A percentile compares a stretch with the other conserved stretches of the same genome.
phyloP scores from a whole-genome alignment of 1,140 invertebrate genomes.

The Drosophila tristis region DNA sequence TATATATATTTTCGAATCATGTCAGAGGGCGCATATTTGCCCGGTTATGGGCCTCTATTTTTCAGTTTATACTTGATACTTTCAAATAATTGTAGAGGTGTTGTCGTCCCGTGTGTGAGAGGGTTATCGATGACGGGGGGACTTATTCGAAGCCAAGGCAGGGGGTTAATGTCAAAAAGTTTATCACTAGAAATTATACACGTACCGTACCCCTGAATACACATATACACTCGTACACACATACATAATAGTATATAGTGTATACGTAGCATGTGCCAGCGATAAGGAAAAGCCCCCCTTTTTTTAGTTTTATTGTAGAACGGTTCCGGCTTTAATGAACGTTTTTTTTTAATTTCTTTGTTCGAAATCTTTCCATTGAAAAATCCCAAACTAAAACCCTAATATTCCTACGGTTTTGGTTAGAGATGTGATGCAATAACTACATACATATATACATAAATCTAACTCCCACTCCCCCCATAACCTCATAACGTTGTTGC shows the following conservation, averaged over 20 bases:
- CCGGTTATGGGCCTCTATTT: too few relatives aligned
- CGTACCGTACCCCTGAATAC: slow-evolving; percentile 7
- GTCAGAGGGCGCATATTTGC: too few relatives aligned
- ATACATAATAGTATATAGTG: slow-evolving; percentile 1
- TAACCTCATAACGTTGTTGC: too few relatives aligned
- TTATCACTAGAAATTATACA: slow-evolving; percentile 66
- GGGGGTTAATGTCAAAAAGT: slow-evolving; percentile 66
- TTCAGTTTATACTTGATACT: too few relatives aligned
- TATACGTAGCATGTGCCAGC: slow-evolving; percentile 17
- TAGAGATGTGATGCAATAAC: slow-evolving; percentile 21
- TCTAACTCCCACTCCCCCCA: slow-evolving; percentile 3
- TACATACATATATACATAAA: slow-evolving; percentile 14
- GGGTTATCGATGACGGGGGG: slow-evolving; percentile 19
- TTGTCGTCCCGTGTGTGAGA: too few relatives aligned
- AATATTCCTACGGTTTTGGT: slow-evolving; percentile 1
- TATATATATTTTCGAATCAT: too few relatives aligned
- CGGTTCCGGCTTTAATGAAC: slow-evolving; percentile 24
- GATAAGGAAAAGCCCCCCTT: slow-evolving; percentile 38
- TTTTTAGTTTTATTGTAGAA: slow-evolving; percentile 23
- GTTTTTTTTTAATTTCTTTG: neutral
- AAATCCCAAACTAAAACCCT: slow-evolving; percentile 11
- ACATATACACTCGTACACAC: slow-evolving; percentile 6
- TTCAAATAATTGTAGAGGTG: too few relatives aligned
- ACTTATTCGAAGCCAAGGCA: slow-evolving; percentile 27
- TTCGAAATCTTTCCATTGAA: slow-evolving; percentile 12